These are phyloP conservation scores for Hypomecis punctinalis DNA, from an alignment of 2,888 invertebrate genomes.

Conservation along the genomic window DNA sequence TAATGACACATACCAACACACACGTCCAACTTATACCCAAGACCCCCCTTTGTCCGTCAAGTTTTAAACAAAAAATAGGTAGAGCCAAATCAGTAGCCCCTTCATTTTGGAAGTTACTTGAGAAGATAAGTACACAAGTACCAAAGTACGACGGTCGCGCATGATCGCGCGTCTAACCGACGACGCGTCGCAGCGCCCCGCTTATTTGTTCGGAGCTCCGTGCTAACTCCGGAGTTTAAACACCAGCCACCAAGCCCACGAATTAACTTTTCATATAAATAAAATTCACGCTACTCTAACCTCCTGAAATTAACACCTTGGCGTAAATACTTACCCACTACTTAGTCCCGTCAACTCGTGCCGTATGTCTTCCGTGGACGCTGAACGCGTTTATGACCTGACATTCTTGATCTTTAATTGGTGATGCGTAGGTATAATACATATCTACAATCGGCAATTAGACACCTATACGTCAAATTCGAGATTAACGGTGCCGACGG, in stretches of 20 bases:
- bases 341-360: constrained; percentile 76
- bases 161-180: not conserved
- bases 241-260: constrained; percentile 78
- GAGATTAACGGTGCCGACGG: constrained; percentile 49
- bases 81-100: no score
- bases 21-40: no score
- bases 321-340: constrained; percentile 73
- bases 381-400: constrained; percentile 57
- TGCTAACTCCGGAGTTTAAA: constrained; percentile 84
- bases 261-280: constrained; percentile 86
- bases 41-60: no score
- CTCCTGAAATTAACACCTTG: constrained; percentile 84
- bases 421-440: constrained; percentile 34
- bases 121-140: not conserved
- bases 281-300: constrained; percentile 85
- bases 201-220: constrained; percentile 79
- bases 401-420: constrained; percentile 54
- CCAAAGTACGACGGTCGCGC: not conserved
- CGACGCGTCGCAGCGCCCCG: constrained; percentile 27
- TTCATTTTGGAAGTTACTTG: no score
- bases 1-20: no score
- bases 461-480: constrained; percentile 50
- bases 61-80: no score
- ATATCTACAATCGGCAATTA: constrained; percentile 51
- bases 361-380: constrained; percentile 62